These are phyloP conservation scores for Dasypolia templi DNA, from an alignment of 2,888 invertebrate species.

Conservation along the genomic window DNA sequence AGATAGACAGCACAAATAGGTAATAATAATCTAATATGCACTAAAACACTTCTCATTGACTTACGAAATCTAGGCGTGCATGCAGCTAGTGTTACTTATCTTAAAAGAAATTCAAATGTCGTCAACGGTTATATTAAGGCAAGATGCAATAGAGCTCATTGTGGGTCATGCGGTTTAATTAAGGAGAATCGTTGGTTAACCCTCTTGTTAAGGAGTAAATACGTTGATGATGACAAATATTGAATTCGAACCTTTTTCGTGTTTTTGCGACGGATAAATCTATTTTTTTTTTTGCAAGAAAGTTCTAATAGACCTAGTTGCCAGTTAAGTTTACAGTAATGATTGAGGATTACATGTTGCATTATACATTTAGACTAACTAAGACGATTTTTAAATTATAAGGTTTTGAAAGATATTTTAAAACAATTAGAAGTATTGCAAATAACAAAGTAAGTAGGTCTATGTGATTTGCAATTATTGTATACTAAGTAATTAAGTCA, in stretches of 20 bases:
- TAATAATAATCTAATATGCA: not conserved
- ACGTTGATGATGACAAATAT: constrained; percentile 60
- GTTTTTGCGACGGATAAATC: too few species aligned
- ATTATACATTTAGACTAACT: not conserved
- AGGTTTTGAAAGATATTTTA: not conserved
- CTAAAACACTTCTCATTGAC: not conserved
- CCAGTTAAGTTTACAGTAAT: not conserved
- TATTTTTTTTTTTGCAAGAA: too few species aligned
- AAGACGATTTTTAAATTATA: too few species aligned
- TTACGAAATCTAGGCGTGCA: not conserved
- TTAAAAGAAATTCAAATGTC: constrained; percentile 11
- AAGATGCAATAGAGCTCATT: constrained; percentile 40
- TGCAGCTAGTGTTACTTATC: not conserved
- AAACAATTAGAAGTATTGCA: not conserved
- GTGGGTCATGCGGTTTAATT: constrained; percentile 52
- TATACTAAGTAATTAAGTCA: not conserved
- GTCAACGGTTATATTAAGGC: constrained; percentile 18
- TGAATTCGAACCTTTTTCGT: constrained; percentile 48
- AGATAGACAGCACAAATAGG: not conserved
- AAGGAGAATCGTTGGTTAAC: constrained; percentile 40
- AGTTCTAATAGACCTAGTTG: too few species aligned
- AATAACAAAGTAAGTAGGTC: not conserved
- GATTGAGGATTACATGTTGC: not conserved
- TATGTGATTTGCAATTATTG: not conserved
- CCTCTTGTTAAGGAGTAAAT: constrained; percentile 55